phyloP scores from a whole-genome alignment of 2,113 vertebrate species.

The Chelonoidis abingdonii region DNA sequence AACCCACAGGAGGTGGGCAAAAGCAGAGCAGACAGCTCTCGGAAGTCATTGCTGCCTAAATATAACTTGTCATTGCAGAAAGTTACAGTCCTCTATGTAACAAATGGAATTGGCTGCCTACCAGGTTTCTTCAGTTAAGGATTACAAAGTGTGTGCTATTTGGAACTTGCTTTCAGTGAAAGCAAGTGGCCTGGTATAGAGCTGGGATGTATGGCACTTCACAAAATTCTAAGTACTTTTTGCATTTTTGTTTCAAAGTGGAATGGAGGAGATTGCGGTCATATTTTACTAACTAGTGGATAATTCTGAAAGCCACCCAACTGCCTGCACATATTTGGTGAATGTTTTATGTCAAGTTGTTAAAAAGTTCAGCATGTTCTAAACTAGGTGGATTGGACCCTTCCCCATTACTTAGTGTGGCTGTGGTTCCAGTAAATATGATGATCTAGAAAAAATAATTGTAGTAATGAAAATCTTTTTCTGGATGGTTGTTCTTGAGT shows the following conservation, averaged over 20 bases:
- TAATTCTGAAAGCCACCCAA: neutral
- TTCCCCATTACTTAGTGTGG: slow-evolving; percentile 4
- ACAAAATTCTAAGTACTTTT: neutral
- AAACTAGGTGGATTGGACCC: neutral
- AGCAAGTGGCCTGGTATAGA: neutral
- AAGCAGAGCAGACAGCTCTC: neutral
- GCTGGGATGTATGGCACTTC: neutral
- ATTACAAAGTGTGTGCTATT: slow-evolving; percentile 27
- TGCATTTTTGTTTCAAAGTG: slow-evolving; percentile 21
- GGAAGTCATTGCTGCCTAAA: slow-evolving; percentile 15
- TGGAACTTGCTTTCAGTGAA: slow-evolving; percentile 20
- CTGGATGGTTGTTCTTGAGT: neutral
- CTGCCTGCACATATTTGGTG: neutral
- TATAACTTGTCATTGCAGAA: slow-evolving; percentile 32
- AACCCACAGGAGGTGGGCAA: neutral
- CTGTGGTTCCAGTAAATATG: slow-evolving; percentile 31
- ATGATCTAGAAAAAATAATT: slow-evolving; percentile 29
- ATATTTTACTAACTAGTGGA: neutral
- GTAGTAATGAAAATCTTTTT: neutral
- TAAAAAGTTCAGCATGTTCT: slow-evolving; percentile 2
- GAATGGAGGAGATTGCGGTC: neutral
- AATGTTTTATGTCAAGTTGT: neutral
- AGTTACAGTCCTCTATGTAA: neutral
- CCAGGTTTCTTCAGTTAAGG: slow-evolving; percentile 11
- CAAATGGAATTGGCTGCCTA: slow-evolving; percentile 48